Evolutionary conservation across 37 sponge, comb jelly and placozoan species (phyloP).

Genomic region (Bolinopsis microptera): DNA sequence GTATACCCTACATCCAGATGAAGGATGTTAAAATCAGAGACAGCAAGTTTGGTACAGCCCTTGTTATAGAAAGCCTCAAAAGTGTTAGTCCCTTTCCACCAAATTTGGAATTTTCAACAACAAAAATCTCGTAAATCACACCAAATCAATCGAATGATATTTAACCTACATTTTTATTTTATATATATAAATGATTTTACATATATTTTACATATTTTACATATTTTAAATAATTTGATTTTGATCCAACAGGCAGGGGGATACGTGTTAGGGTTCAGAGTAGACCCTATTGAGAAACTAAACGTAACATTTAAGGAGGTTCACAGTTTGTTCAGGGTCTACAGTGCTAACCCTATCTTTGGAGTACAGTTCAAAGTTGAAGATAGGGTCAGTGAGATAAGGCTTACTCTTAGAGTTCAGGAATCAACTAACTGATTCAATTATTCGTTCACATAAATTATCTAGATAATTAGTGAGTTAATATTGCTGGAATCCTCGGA

Average conservation of each 20-base stretch:
- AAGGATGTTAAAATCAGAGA: slow-evolving; percentile 74
- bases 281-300: slow-evolving; percentile 84
- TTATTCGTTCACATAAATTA: too few species aligned
- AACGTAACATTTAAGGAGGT: slow-evolving; percentile 81
- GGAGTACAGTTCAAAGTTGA: slow-evolving; percentile 62
- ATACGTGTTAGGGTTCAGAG: slow-evolving; percentile 83
- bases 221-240: too few species aligned
- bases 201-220: too few species aligned
- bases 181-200: too few species aligned
- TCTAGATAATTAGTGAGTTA: too few species aligned
- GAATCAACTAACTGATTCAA: too few species aligned
- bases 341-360: slow-evolving; percentile 65
- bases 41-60: slow-evolving; percentile 91
- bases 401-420: too few species aligned
- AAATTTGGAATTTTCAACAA: too few species aligned
- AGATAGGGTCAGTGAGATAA: slow-evolving; percentile 1
- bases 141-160: too few species aligned
- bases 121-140: too few species aligned
- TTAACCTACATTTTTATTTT: too few species aligned
- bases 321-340: slow-evolving; percentile 75
- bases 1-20: slow-evolving; percentile 94
- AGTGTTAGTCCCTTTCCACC: slow-evolving; percentile 71
- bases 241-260: slow-evolving; percentile 76
- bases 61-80: slow-evolving; percentile 83
- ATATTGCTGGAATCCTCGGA: too few species aligned